A percentile compares a stretch with the other conserved stretches of the same genome.
These are phyloP conservation scores for Chrosomus eos DNA, from an alignment of 2,797 vertebrate genomes.

Conservation along the genomic window DNA sequence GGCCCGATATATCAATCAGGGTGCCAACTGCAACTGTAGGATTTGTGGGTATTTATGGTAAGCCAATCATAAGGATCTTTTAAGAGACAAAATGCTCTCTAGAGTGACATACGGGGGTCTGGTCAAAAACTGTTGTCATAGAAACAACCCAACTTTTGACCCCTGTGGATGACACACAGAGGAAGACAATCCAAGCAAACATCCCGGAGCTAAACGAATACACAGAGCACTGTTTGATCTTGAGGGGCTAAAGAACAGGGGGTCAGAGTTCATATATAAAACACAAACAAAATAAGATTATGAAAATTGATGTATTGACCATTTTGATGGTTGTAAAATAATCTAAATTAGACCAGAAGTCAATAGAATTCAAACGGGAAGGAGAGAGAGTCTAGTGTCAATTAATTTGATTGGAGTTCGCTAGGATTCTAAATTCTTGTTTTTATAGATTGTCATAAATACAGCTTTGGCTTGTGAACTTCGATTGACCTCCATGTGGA, in stretches of 20 bases:
- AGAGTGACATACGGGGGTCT: conserved; percentile 64
- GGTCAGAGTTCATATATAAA: conserved; percentile 31
- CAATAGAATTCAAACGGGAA: conserved; percentile 21
- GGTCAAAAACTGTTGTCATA: conserved; percentile 67
- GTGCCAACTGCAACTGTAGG: not conserved
- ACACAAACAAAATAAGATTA: conserved; percentile 20
- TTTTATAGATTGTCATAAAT: conserved; percentile 72
- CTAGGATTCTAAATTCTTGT: conserved; percentile 52
- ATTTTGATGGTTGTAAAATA: conserved; percentile 39
- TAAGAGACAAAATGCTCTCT: conserved; percentile 70
- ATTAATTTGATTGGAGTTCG: conserved; percentile 57
- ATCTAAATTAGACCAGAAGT: conserved; percentile 44
- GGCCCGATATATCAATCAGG: not conserved
- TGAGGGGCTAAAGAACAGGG: conserved; percentile 9
- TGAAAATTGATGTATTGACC: not conserved
- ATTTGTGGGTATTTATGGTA: not conserved
- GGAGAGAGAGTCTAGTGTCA: conserved; percentile 39
- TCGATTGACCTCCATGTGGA: conserved; percentile 67
- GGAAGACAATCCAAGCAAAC: conserved; percentile 19
- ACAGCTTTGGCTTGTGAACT: conserved; percentile 68
- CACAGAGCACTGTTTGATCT: conserved; percentile 18
- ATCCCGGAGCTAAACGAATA: conserved; percentile 12
- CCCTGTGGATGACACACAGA: conserved; percentile 22
- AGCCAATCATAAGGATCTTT: conserved; percentile 61
- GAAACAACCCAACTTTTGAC: conserved; percentile 62